Evolutionary conservation across 2,797 vertebrate species (phyloP).

Genomic region (Sebastes jordani): DNA sequence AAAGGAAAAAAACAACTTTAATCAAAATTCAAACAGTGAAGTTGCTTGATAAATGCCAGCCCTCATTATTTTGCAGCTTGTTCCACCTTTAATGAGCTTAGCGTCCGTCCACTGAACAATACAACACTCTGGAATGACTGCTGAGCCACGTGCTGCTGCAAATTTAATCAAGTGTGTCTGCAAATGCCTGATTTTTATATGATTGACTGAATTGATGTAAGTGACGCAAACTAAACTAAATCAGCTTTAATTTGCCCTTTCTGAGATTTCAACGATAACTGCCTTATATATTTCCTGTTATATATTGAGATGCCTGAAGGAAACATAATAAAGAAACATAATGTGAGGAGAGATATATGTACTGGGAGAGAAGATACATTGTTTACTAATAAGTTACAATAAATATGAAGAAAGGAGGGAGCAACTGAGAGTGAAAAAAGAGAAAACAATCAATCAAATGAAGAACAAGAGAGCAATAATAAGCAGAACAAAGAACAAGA

Average conservation of each 20-base stretch:
- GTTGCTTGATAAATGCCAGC: slow-evolving; percentile 61
- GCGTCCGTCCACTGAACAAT: slow-evolving; percentile 39
- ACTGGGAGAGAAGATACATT: neutral
- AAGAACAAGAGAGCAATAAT: slow-evolving; percentile 17
- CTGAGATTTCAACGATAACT: slow-evolving; percentile 23
- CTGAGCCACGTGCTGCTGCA: slow-evolving; percentile 31
- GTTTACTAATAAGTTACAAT: neutral
- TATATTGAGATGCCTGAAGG: neutral
- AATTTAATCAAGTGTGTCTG: slow-evolving; percentile 61
- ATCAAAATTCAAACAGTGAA: slow-evolving; percentile 50
- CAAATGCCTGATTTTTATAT: slow-evolving; percentile 44
- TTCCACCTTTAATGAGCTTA: slow-evolving; percentile 53
- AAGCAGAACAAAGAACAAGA: neutral
- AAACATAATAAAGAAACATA: neutral
- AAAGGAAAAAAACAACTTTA: neutral
- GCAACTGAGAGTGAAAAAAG: neutral
- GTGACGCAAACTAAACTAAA: slow-evolving; percentile 33
- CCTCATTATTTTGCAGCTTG: slow-evolving; percentile 47
- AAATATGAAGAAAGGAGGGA: neutral
- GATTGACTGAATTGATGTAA: slow-evolving; percentile 55
- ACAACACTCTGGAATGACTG: slow-evolving; percentile 33
- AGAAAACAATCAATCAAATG: slow-evolving; percentile 9
- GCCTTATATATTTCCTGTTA: neutral
- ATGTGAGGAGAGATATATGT: neutral
- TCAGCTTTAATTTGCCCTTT: slow-evolving; percentile 41